A percentile compares a stretch with the other conserved stretches of the same genome.
phyloP scores from a whole-genome alignment of 2,888 invertebrate genomes.

The Selenia dentaria region DNA sequence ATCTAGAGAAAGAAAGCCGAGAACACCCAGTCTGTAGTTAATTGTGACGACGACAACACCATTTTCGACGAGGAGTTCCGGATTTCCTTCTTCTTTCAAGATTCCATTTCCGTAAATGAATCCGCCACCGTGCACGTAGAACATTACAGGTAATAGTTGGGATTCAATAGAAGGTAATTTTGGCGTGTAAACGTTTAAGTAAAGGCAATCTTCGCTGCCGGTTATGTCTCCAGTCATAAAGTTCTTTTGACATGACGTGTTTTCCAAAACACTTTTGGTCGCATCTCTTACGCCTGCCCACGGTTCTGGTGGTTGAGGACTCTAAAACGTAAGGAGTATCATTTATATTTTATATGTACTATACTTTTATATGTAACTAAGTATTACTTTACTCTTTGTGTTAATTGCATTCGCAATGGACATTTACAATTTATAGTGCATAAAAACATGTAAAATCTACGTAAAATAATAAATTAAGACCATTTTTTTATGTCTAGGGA shows the following conservation, averaged over 20 bases:
- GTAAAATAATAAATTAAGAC: no score
- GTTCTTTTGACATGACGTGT: conserved; percentile 45
- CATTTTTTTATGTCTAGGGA: no score
- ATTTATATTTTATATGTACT: no score
- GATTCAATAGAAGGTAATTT: conserved; percentile 36
- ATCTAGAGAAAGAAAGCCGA: conserved; percentile 64
- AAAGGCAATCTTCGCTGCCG: conserved; percentile 68
- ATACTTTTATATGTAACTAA: no score
- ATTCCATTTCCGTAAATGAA: conserved; percentile 59
- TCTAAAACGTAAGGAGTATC: conserved; percentile 45
- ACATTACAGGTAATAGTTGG: conserved; percentile 53
- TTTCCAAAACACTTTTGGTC: conserved; percentile 53
- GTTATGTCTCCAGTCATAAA: conserved; percentile 25
- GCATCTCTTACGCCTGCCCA: conserved; percentile 78
- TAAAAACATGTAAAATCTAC: no score
- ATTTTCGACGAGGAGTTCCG: conserved; percentile 61
- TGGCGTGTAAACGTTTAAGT: conserved; percentile 63
- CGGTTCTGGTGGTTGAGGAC: conserved; percentile 59
- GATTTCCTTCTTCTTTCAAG: conserved; percentile 49
- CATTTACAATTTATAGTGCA: no score
- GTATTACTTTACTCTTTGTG: no score
- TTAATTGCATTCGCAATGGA: no score
- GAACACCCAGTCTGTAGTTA: conserved; percentile 65
- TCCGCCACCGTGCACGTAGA: conserved; percentile 68
- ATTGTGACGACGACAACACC: conserved; percentile 63